Evolutionary conservation across 2,797 vertebrate genomes (phyloP), one percentile per base, ranked within the genome.

Genomic region (Chloroceryle amazona): DNA sequence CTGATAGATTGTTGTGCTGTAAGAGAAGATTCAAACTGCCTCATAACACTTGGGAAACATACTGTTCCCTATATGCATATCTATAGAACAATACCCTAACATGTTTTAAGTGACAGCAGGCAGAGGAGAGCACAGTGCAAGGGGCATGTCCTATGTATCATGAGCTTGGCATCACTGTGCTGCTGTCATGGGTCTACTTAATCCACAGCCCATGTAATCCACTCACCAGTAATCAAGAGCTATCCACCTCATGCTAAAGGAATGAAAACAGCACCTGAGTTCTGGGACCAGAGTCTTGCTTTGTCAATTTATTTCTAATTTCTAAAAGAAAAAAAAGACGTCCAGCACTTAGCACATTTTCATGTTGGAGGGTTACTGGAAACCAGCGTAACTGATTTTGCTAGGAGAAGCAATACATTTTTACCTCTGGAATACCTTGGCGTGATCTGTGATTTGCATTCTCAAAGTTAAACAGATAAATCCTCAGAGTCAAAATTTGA

Each of bases 331-430:
- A 29, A n/a, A 20, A 39, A 54, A 85, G 44, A 23, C 29, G 21
- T 86, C n/a, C 37, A 81, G 58, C 44, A 25, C 49, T 83, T 63
- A 31, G 16, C 37, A 25, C n/a, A 16, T 89, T 85, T 84, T 93
- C 37, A 13, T 73, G 70, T 14, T 67, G 1, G 5, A 89, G 21
- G 33, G 18, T 26, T 44, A 11, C 35, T 89, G 29, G 39, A 87
- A 97, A 87, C 67, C 52, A 80, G 68, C 35, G 55, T 61, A 61
- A 87, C 60, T 74, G n/a, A 52, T 93, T 93, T 82, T 78, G 49
- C 28, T 60, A 61, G 73, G 31, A 93, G 49, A 87, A 74, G 23
- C 26, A 67, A 35, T 60, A 10, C 62, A 23, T 55, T 62, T 90
- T 92, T 13, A 1, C 55, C 8, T 68, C 44, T 85, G 62, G 55